Base-by-base conservation (phyloP, 2,797 vertebrate species). In the Tenualosa thibaudeaui region DNA sequence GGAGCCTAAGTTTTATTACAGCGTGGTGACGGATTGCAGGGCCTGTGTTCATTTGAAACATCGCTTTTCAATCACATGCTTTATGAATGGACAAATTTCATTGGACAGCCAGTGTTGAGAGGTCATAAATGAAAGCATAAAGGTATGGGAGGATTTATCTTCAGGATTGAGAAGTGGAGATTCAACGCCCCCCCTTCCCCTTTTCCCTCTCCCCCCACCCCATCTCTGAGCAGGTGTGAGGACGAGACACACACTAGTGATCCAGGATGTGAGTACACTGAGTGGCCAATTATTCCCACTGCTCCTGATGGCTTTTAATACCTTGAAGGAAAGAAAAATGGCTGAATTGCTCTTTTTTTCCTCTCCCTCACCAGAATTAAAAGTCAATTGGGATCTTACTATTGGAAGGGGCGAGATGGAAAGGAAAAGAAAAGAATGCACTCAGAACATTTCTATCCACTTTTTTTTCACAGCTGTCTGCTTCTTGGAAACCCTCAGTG, bases 1-100 rank as follows among this genome's bases (percentile, higher is more conserved):
- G 96, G 96, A 99, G 97, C 98, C 94, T 94, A 95, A 95, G 96
- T 98, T 99, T 98, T 99, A 99, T 99, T 99, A 98, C 96, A 97
- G 94, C 96, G 94, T 40, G 96, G 95, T 95, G 96, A 96, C 96
- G 97, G 96, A 98, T 98, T 95, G 93, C 94, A 46, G 95, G 96
- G 96, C 96, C 97, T 95, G 96, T 96, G 96, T 98, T 98, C 97
- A 97, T 97, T 95, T 96, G 96, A 97, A 97, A 97, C 96, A 95
- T 96, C 97, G 96, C 96, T 97, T 97, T 97, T 97, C 96, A 97
- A 97, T 98, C 97, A 97, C 95, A 96, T 94, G 95, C 96, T 96
- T 96, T 97, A 97, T 97, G 96, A 97, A 97, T 96, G 96, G 96
- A 96, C 96, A 96, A 94, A 96, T 97, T 96, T 96, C 94, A 95